phyloP scores from a whole-genome alignment of 2,888 invertebrate species.

The Scaptodrosophila latifasciaeformis region DNA sequence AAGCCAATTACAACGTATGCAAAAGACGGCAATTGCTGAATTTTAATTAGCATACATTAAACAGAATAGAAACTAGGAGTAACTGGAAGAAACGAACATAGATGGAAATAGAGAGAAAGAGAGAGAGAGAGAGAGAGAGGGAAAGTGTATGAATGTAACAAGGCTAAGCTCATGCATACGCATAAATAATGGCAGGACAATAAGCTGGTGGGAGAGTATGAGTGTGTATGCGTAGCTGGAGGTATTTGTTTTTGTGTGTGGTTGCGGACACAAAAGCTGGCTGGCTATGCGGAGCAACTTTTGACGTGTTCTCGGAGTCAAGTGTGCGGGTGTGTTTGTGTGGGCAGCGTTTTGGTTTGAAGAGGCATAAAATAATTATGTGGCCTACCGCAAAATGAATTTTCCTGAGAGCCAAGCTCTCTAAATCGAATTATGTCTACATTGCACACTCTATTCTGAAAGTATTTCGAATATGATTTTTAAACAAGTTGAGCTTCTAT shows the following conservation, averaged over 20 bases:
- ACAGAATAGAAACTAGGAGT: conserved; percentile 1
- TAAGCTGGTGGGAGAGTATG: background rate
- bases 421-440: too few species aligned
- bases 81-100: conserved; percentile 5
- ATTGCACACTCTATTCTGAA: too few species aligned
- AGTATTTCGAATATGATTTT: too few species aligned
- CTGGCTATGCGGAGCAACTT: conserved; percentile 57
- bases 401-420: conserved; percentile 37
- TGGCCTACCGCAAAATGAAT: conserved; percentile 63
- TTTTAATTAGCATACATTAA: conserved; percentile 62
- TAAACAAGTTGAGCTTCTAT: too few species aligned
- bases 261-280: too few species aligned
- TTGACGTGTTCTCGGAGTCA: conserved; percentile 47
- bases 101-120: conserved; percentile 2
- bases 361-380: conserved; percentile 68
- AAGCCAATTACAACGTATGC: conserved; percentile 60
- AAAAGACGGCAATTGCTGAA: conserved; percentile 62
- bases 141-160: conserved; percentile 15
- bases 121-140: conserved; percentile 1
- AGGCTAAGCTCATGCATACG: conserved; percentile 46
- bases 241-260: conserved; percentile 6
- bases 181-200: conserved; percentile 57
- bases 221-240: background rate
- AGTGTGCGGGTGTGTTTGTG: background rate
- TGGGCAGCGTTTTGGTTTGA: conserved; percentile 38